Percentiles rank a stretch among this genome's conserved stretches.
Conservation (phyloP, 2,797 vertebrate genomes). For the Sebastes cheni region DNA sequence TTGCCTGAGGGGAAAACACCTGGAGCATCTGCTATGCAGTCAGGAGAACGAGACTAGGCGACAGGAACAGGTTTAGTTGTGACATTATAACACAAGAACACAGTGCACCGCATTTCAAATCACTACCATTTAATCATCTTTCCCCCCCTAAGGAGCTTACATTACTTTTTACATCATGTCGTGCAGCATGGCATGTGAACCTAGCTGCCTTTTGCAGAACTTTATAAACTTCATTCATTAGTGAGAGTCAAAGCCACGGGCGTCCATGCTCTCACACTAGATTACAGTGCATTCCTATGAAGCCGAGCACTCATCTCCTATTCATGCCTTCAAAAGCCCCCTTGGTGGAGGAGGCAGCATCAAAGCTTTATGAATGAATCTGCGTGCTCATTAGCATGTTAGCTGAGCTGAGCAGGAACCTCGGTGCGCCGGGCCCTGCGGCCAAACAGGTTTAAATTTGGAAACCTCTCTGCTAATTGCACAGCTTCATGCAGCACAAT, state of each 20-base stretch:
- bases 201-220: constrained; percentile 39
- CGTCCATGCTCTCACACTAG: constrained; percentile 25
- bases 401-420: constrained; percentile 56
- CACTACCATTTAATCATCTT: background rate
- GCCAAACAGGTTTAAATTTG: constrained; percentile 72
- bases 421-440: constrained; percentile 40
- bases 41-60: constrained; percentile 10
- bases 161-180: constrained; percentile 14
- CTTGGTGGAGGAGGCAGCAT: constrained; percentile 58
- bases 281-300: constrained; percentile 54
- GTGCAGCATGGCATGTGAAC: constrained; percentile 23
- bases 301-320: constrained; percentile 54
- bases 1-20: constrained; percentile 48
- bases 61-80: constrained; percentile 16
- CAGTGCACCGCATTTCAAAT: constrained; percentile 3
- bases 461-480: constrained; percentile 73
- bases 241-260: constrained; percentile 38
- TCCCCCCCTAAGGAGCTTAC: background rate
- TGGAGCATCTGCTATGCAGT: constrained; percentile 56
- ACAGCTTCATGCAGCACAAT: constrained; percentile 55
- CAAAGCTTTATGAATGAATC: constrained; percentile 78
- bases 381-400: constrained; percentile 72
- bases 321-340: constrained; percentile 55
- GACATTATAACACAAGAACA: constrained; percentile 5
- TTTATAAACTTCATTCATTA: constrained; percentile 63